These are phyloP conservation scores for Chlorodrepanis virens DNA, from an alignment of 2,113 vertebrate genomes.

Conservation along the genomic window DNA sequence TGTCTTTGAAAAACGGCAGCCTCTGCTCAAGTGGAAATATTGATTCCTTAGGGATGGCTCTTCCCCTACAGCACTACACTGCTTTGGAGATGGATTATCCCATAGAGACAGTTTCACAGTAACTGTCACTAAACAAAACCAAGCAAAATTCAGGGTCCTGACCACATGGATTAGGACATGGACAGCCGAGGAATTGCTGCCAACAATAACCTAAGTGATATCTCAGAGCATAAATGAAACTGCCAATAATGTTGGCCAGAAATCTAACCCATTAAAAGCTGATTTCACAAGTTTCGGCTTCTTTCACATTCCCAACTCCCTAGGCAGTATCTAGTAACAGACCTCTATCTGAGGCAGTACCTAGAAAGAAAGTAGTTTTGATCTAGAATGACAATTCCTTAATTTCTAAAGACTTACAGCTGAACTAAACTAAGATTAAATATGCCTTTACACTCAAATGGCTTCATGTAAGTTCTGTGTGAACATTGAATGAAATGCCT, in stretches of 20 bases:
- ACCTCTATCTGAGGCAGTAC: neutral
- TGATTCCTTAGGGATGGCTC: neutral
- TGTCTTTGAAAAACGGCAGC: neutral
- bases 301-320: neutral
- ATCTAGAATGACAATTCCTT: neutral
- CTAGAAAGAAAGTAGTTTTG: neutral
- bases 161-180: neutral
- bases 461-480: neutral
- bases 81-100: neutral
- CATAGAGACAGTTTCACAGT: neutral
- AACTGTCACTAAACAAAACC: conserved; percentile 15
- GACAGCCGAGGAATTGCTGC: neutral
- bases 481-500: neutral
- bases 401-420: neutral
- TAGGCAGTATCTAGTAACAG: neutral
- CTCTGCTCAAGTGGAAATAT: neutral
- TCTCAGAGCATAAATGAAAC: neutral
- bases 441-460: neutral
- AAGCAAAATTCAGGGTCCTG: neutral
- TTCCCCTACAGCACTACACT: neutral
- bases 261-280: neutral
- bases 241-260: neutral
- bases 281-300: neutral
- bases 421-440: neutral
- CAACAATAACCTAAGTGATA: neutral